Evolutionary conservation across 2,113 vertebrate species (phyloP), one percentile per base, ranked within the genome.

Genomic region (Pomatostomus ruficeps): DNA sequence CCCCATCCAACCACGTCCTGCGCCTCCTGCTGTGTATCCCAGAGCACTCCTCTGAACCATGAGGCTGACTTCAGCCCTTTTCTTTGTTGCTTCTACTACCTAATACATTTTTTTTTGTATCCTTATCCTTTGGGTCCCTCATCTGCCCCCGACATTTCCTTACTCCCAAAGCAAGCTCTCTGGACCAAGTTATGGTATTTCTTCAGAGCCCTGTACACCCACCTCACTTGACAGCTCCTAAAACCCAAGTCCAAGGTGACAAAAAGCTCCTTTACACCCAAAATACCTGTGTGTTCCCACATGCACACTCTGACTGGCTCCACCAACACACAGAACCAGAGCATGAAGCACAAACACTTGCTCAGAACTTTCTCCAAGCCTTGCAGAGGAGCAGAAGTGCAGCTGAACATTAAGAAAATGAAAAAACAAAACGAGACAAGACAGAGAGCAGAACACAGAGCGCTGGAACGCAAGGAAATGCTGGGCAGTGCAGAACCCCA

Each of bases 281-380:
- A 40, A 52, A 23, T 0, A 6, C 8, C n/a, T 1, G 11, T 8
- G 25, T 35, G 36, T 59, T 10, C 6, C 46, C 24, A 59, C 33
- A 6, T 20, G 25, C 45, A 31, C 4, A 6, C 17, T 22, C 42
- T 29, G 43, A 4, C 22, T 46, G 49, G 28, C 58, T 33, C 38
- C 54, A 49, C 42, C 52, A 38, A n/a, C 35, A 14, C 31, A 18
- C 7, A 4, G 8, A 67, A 12, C 31, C 38, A 38, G 43, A 35
- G 38, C 22, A 49, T 11, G 7, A 13, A 54, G 29, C 0, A 10
- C 7, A 71, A 43, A 51, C 21, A 13, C 26, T n/a, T 65, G 29
- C n/a, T 55, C 36, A 59, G 17, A 72, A 23, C 67, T 33, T 79
- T 48, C 42, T 23, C 19, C 49, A 63, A 35, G 36, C 25, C 51